Evolutionary conservation across 2,797 vertebrate species (phyloP), one percentile per base, ranked within the genome.

Genomic region (Myripristis murdjan): DNA sequence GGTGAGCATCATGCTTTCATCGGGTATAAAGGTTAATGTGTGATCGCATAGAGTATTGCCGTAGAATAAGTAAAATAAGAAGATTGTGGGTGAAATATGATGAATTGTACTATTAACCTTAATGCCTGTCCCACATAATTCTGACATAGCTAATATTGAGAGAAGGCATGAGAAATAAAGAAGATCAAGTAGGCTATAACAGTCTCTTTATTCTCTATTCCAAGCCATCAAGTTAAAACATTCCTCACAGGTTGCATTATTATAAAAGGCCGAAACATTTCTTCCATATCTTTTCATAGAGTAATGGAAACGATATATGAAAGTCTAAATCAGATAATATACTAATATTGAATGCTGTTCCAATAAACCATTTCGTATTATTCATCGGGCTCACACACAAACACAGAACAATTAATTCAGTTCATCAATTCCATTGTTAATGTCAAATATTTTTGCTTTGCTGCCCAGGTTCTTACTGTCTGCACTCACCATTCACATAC

Each of bases 181-280:
- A 77, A 83, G 84, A 84, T 91, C 88, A 83, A 69, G 81, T 91
- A 74, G 84, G 83, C 87, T 90, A 91, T 89, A 92, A 91, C 90
- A 92, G 89, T 91, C 79, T 92, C 69, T 91, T 94, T 93, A 93
- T 93, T 95, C 87, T 92, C 91, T 88, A 91, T 88, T 90, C 87
- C 77, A 86, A 93, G 92, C 92, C 89, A 91, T 93, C 84, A 90
- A 44, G 88, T 93, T 86, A 79, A 92, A 93, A 90, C 92, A 93
- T 88, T 91, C 89, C 84, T 91, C 86, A 85, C 78, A 85, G 77
- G 84, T 91, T 89, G 76, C 82, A 84, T 83, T 82, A 69, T 86
- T 89, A 92, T 83, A 93, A 94, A 93, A 93, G 82, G 82, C 89
- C 86, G 88, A 91, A 90, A 91, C 82, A 81, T 75, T 84, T 74